These are phyloP conservation scores for Agapornis canus DNA, from an alignment of 2,797 vertebrate species.

Conservation along the genomic window DNA sequence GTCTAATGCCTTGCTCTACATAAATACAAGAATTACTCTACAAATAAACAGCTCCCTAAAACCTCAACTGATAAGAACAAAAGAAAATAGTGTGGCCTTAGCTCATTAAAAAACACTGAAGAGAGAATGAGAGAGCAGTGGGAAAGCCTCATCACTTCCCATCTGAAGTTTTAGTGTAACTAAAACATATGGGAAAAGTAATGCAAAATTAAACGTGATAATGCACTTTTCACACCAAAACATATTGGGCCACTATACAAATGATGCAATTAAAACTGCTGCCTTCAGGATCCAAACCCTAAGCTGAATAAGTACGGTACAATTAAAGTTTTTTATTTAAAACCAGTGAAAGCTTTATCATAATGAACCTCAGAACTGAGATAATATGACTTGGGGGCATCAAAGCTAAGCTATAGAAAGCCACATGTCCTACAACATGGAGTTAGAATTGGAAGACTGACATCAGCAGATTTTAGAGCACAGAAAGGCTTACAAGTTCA, in stretches of 20 bases:
- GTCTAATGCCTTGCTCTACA: conserved; percentile 72
- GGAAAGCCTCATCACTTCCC: conserved; percentile 25
- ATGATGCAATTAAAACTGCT: conserved; percentile 71
- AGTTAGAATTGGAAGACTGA: conserved; percentile 66
- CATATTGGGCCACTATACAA: conserved; percentile 65
- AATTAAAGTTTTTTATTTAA: conserved; percentile 68
- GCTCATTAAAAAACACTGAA: conserved; percentile 42
- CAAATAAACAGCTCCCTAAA: conserved; percentile 69
- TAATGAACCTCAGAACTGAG: conserved; percentile 61
- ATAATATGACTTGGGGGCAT: conserved; percentile 67
- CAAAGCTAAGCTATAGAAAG: conserved; percentile 66
- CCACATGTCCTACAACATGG: conserved; percentile 45
- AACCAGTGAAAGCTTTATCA: conserved; percentile 55
- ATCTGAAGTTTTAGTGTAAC: conserved; percentile 61
- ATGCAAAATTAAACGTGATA: conserved; percentile 62
- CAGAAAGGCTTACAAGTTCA: conserved; percentile 65
- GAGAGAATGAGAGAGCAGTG: conserved; percentile 6
- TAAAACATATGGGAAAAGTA: conserved; percentile 69
- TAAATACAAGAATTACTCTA: conserved; percentile 69
- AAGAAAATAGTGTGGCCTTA: conserved; percentile 47
- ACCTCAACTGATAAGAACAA: conserved; percentile 52
- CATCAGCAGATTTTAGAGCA: conserved; percentile 70
- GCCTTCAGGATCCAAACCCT: conserved; percentile 56
- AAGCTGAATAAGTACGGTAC: conserved; percentile 44
- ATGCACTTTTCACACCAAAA: conserved; percentile 68